Evolutionary conservation across 1,140 invertebrate genomes (phyloP).

Genomic region (Drosophila lacertosa): DNA sequence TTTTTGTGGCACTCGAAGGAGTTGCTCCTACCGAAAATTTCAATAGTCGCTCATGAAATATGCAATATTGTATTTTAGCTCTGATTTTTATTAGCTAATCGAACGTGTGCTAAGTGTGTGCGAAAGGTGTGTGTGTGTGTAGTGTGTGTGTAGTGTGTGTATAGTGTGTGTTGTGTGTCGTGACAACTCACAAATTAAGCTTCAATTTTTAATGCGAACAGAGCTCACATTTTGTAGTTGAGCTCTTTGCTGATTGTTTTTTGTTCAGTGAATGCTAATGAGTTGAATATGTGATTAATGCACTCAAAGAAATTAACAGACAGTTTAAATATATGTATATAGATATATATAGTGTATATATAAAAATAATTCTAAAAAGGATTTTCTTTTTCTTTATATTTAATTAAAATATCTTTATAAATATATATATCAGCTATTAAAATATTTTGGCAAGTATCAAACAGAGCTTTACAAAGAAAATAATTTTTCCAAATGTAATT

Average conservation of each 20-base stretch:
- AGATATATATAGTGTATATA: too few species aligned
- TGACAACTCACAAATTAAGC: slow-evolving; percentile 30
- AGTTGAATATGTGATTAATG: slow-evolving; percentile 6
- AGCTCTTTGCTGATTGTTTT: slow-evolving; percentile 44
- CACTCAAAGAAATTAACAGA: background rate
- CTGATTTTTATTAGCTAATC: slow-evolving; percentile 72
- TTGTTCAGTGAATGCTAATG: slow-evolving; percentile 14
- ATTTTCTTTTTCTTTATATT: too few species aligned
- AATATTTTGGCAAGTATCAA: too few species aligned
- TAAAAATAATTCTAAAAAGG: too few species aligned
- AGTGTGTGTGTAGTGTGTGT: background rate
- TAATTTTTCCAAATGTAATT: too few species aligned
- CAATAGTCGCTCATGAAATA: slow-evolving; percentile 66
- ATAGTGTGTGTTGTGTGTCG: background rate
- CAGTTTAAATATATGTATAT: too few species aligned
- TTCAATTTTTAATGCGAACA: slow-evolving; percentile 41
- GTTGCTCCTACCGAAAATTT: slow-evolving; percentile 45
- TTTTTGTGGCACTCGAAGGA: slow-evolving; percentile 53
- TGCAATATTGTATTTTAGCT: slow-evolving; percentile 50
- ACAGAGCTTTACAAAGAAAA: too few species aligned
- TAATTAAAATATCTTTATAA: too few species aligned
- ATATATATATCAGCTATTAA: too few species aligned
- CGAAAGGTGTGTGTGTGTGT: background rate
- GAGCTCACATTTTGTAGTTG: slow-evolving; percentile 1
- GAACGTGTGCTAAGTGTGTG: slow-evolving; percentile 18